These are phyloP conservation scores for Caracal caracal DNA, from an alignment of 2,113 vertebrate genomes.

Conservation along the genomic window DNA sequence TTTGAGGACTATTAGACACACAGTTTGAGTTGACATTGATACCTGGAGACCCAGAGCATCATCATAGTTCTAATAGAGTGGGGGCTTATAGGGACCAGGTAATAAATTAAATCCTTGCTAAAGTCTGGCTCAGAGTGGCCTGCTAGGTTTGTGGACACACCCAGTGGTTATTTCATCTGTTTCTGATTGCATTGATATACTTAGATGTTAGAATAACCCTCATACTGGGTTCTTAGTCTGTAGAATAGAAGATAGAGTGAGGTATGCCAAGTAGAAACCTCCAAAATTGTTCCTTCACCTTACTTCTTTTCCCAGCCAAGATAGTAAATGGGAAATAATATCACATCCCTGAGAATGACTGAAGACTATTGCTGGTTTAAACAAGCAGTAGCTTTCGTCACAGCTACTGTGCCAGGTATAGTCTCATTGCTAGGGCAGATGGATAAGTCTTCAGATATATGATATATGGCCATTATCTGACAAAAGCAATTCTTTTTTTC, in stretches of 20 bases:
- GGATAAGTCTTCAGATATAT: not conserved
- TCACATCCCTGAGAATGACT: not conserved
- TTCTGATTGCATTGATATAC: not conserved
- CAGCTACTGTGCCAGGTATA: not conserved
- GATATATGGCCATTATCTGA: not conserved
- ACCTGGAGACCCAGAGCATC: not conserved
- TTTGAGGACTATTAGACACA: not conserved
- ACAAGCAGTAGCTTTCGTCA: not conserved
- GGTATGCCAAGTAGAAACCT: not conserved
- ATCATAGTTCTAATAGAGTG: not conserved
- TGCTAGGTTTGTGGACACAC: not conserved
- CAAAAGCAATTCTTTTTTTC: constrained; percentile 18
- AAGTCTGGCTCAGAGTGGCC: not conserved
- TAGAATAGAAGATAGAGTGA: not conserved
- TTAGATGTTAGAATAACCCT: not conserved
- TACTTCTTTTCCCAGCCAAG: not conserved
- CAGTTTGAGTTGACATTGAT: not conserved
- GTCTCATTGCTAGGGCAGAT: not conserved
- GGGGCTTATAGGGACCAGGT: not conserved
- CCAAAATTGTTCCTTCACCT: not conserved
- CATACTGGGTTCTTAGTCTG: not conserved
- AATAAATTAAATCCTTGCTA: not conserved
- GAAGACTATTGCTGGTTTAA: not conserved
- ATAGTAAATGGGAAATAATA: not conserved
- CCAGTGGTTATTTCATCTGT: not conserved